Conservation (phyloP, 2,113 vertebrate genomes). For the Verasper variegatus region DNA sequence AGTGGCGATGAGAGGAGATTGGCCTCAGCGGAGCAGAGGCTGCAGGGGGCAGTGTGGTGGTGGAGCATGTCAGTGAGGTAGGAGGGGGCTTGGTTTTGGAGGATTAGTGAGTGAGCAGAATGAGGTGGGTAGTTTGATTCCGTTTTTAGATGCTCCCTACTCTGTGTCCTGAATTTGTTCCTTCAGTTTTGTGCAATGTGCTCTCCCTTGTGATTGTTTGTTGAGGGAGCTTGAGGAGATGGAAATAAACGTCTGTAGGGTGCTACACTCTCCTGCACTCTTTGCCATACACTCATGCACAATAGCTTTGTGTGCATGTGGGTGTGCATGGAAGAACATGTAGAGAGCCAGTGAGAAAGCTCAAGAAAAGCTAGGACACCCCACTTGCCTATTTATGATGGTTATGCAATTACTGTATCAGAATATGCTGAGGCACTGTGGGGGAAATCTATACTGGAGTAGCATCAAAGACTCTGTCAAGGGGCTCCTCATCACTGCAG, state of each 20-base stretch:
- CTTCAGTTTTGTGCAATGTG: not conserved
- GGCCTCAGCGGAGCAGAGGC: too few species aligned
- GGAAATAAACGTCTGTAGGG: conserved; percentile 49
- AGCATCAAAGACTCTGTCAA: conserved; percentile 58
- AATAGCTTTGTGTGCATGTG: conserved; percentile 6
- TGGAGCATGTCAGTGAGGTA: too few species aligned
- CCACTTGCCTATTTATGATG: conserved; percentile 35
- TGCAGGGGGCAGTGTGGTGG: too few species aligned
- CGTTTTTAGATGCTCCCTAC: not conserved
- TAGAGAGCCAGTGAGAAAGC: not conserved
- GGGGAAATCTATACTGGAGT: conserved; percentile 19
- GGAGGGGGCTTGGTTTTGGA: too few species aligned
- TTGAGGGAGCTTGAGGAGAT: conserved; percentile 18
- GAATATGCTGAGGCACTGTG: conserved; percentile 49
- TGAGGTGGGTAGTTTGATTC: too few species aligned
- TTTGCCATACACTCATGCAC: conserved; percentile 16
- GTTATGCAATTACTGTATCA: conserved; percentile 48
- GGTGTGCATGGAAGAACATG: not conserved
- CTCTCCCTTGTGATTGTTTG: conserved; percentile 4
- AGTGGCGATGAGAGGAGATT: too few species aligned
- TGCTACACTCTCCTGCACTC: conserved; percentile 11
- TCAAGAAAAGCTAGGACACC: conserved; percentile 36
- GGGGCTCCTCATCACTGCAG: conserved; percentile 53
- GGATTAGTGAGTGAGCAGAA: too few species aligned
- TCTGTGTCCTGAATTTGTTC: conserved; percentile 2